A percentile compares a stretch with the other conserved stretches of the same genome.
phyloP scores from a whole-genome alignment of 2,113 vertebrate species.

The Arizona elegans region DNA sequence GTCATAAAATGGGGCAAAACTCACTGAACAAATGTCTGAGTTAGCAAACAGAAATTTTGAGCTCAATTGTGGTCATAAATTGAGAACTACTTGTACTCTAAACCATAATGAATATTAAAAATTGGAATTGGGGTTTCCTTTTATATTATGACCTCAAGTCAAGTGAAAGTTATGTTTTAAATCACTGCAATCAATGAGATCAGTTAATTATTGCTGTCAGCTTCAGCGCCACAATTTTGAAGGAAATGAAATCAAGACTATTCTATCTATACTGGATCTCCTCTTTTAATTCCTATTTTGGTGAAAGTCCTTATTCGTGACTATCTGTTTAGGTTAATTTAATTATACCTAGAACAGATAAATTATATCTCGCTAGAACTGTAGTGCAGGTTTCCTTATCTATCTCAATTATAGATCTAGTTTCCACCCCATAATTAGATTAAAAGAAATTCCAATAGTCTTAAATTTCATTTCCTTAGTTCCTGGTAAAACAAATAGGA shows the following conservation, averaged over 20 bases:
- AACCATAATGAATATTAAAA: background rate
- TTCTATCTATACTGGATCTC: background rate
- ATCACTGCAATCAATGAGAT: background rate
- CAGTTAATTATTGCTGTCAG: background rate
- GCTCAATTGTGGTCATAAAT: background rate
- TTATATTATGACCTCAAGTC: no score
- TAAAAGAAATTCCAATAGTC: background rate
- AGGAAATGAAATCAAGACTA: background rate
- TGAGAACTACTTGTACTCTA: background rate
- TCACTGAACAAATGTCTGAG: background rate
- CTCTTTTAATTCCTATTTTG: background rate
- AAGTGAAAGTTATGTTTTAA: background rate
- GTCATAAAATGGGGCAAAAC: no score
- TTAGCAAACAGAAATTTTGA: background rate
- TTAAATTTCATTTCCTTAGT: background rate
- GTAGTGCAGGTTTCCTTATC: background rate
- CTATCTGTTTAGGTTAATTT: background rate
- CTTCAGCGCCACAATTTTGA: background rate
- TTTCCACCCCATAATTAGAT: background rate
- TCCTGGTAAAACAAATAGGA: background rate
- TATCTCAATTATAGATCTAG: background rate
- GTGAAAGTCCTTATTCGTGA: background rate
- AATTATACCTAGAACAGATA: background rate
- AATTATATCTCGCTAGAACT: background rate
- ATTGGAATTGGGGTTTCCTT: background rate